phyloP scores from a whole-genome alignment of 2,797 vertebrate species.

The Sebastiscus tertius region DNA sequence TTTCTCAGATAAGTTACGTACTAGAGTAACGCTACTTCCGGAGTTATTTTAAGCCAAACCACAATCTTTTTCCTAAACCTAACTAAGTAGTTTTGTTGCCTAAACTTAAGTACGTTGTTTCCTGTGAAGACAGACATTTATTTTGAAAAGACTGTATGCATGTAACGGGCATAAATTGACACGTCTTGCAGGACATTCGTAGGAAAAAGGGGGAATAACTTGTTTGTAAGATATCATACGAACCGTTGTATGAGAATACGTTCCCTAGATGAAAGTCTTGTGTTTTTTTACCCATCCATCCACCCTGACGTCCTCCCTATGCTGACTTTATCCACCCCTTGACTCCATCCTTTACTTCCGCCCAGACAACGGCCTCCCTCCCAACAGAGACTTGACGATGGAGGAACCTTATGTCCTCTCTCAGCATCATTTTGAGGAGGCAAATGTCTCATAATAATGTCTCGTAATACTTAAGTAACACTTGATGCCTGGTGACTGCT shows the following conservation, averaged over 20 bases:
- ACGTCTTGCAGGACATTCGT: too few relatives aligned
- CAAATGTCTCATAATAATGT: neutral
- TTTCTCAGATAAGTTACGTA: too few relatives aligned
- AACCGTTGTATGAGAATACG: too few relatives aligned
- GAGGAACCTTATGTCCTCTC: neutral
- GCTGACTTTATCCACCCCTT: neutral
- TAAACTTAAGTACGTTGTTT: rapidly evolving
- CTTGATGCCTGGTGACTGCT: neutral
- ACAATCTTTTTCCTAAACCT: too few relatives aligned
- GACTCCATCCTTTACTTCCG: neutral
- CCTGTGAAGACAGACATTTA: too few relatives aligned
- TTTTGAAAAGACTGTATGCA: too few relatives aligned
- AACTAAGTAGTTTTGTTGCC: too few relatives aligned
- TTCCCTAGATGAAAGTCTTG: neutral
- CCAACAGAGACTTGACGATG: neutral
- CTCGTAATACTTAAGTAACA: neutral
- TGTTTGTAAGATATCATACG: too few relatives aligned
- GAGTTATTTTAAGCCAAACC: too few relatives aligned
- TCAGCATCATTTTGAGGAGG: neutral
- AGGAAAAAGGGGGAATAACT: too few relatives aligned
- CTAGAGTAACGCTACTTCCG: too few relatives aligned
- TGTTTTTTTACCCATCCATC: neutral
- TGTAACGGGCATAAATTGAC: rapidly evolving
- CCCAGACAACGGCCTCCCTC: too few relatives aligned
- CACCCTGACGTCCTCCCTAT: neutral